These are phyloP conservation scores for Phragmatobia fuliginosa DNA, from an alignment of 2,888 invertebrate genomes.

Conservation along the genomic window DNA sequence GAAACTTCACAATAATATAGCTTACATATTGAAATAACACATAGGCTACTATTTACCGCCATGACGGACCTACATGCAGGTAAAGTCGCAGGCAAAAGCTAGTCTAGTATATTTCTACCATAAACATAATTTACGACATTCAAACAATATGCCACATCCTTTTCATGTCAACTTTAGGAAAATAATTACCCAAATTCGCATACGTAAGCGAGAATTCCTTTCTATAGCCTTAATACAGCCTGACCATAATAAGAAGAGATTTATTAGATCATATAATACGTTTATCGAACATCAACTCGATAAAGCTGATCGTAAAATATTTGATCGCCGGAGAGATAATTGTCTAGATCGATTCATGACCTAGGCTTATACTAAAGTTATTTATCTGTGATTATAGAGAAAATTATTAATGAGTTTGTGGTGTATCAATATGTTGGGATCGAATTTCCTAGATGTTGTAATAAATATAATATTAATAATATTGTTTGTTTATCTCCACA, in stretches of 20 bases:
- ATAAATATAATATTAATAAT: too few species aligned
- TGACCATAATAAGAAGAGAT: constrained; percentile 22
- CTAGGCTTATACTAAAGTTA: constrained; percentile 15
- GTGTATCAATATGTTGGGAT: not conserved
- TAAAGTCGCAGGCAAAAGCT: too few species aligned
- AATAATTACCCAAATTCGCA: constrained; percentile 4
- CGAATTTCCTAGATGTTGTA: not conserved
- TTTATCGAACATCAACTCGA: constrained; percentile 34
- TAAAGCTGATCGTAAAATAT: constrained; percentile 39
- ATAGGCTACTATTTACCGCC: too few species aligned
- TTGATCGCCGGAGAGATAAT: constrained; percentile 33
- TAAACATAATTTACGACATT: not conserved
- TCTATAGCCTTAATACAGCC: constrained; percentile 10
- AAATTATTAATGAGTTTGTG: not conserved
- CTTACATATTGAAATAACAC: too few species aligned
- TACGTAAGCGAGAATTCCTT: constrained; percentile 7
- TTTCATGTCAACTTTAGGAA: not conserved
- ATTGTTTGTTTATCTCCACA: too few species aligned
- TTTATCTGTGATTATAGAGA: constrained; percentile 26
- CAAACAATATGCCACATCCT: not conserved
- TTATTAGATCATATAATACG: constrained; percentile 33
- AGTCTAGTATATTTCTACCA: not conserved
- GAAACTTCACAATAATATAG: too few species aligned
- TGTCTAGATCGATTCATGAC: constrained; percentile 37
- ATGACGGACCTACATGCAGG: too few species aligned